Evolutionary conservation across 2,113 vertebrate species (phyloP).

Genomic region (Ictalurus punctatus): DNA sequence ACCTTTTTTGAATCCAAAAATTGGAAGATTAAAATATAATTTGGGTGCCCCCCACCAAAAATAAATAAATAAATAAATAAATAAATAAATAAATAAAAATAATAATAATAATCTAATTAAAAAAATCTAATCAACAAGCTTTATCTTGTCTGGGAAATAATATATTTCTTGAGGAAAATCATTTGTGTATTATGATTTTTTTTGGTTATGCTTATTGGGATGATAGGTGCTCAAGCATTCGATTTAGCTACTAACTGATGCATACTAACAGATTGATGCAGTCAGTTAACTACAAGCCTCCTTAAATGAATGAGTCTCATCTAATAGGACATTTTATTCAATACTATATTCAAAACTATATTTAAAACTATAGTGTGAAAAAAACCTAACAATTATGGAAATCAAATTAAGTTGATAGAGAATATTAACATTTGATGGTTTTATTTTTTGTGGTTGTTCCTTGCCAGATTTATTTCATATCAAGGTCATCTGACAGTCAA

Average conservation of each 20-base stretch:
- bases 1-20: background rate
- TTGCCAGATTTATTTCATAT: background rate
- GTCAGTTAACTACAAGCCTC: background rate
- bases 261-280: background rate
- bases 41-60: background rate
- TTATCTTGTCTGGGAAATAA: background rate
- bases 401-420: background rate
- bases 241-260: background rate
- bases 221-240: background rate
- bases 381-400: background rate
- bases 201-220: background rate
- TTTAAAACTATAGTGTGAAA: background rate
- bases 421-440: background rate
- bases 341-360: too few relatives aligned
- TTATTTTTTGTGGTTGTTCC: background rate
- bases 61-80: too few relatives aligned
- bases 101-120: too few relatives aligned
- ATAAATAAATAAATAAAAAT: too few relatives aligned
- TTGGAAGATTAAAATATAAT: background rate
- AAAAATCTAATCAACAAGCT: background rate
- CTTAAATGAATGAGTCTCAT: background rate
- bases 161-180: background rate
- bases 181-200: background rate
- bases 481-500: background rate
- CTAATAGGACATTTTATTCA: background rate